Evolutionary conservation across 1,140 invertebrate genomes (phyloP).

Genomic region (Drosophila teissieri): DNA sequence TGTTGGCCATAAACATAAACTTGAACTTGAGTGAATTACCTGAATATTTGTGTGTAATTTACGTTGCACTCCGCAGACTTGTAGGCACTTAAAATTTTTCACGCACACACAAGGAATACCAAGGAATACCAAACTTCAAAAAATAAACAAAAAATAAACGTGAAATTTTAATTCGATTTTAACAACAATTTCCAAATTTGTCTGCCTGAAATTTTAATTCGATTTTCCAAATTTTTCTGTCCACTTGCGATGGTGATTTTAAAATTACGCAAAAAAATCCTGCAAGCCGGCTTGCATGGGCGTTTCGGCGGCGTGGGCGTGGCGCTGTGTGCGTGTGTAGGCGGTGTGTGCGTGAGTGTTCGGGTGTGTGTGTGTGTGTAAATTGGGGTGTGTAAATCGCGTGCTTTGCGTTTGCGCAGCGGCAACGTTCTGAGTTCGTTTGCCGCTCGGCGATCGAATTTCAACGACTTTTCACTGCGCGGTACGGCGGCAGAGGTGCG

Average conservation of each 20-base stretch:
- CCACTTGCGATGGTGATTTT: not conserved
- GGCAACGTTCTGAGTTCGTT: constrained; percentile 75
- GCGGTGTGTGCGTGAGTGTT: not conserved
- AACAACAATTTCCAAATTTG: not conserved
- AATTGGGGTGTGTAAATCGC: constrained; percentile 37
- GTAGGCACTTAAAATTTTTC: constrained; percentile 34
- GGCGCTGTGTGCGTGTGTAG: not conserved
- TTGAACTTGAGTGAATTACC: constrained; percentile 33
- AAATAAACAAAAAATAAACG: constrained; percentile 1
- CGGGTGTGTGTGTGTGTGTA: constrained; percentile 10
- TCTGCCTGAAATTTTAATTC: constrained; percentile 1
- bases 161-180: constrained; percentile 6
- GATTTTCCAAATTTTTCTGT: not conserved
- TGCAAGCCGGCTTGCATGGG: constrained; percentile 34
- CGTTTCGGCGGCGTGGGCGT: constrained; percentile 7
- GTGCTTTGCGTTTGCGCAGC: constrained; percentile 78
- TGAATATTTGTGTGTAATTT: constrained; percentile 30
- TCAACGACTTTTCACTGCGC: constrained; percentile 50
- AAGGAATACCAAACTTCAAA: not conserved
- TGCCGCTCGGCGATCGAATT: constrained; percentile 69
- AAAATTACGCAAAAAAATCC: constrained; percentile 16
- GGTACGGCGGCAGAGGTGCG: constrained; percentile 1
- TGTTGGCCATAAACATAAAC: constrained; percentile 32
- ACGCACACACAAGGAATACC: constrained; percentile 7
- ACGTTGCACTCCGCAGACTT: constrained; percentile 6